Conservation (phyloP, 1,140 invertebrate genomes). For the Caenorhabditis brenneri region DNA sequence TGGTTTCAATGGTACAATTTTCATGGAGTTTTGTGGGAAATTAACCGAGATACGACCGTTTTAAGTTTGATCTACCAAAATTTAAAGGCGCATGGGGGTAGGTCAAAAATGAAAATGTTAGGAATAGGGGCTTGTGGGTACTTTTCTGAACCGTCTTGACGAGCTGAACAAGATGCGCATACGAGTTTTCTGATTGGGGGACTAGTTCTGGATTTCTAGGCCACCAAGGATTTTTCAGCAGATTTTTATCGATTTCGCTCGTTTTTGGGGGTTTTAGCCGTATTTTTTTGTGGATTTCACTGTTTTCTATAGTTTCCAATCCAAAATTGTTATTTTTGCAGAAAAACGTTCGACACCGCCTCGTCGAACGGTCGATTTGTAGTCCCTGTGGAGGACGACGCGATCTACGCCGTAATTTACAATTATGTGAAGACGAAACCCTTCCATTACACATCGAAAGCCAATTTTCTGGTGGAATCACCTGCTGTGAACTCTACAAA, state of each 20-base stretch:
- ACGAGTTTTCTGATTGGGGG: neutral
- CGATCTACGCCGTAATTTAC: constrained; percentile 66
- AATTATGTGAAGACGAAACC: constrained; percentile 66
- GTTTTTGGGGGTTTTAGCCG: too few relatives aligned
- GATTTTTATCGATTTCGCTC: too few relatives aligned
- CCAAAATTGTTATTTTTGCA: neutral
- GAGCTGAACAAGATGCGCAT: too few relatives aligned
- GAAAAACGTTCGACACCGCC: constrained; percentile 32
- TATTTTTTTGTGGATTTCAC: neutral
- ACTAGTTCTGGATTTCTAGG: neutral
- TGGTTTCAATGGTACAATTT: neutral
- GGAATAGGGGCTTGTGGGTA: too few relatives aligned
- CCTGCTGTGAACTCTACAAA: constrained; percentile 39
- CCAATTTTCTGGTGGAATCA: constrained; percentile 66
- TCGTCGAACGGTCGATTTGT: constrained; percentile 57
- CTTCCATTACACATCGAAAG: constrained; percentile 65
- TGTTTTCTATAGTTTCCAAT: neutral
- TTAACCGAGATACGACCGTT: too few relatives aligned
- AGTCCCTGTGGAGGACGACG: constrained; percentile 57
- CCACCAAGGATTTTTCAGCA: neutral
- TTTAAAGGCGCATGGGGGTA: too few relatives aligned
- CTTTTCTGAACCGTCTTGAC: too few relatives aligned
- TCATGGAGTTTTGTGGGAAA: neutral
- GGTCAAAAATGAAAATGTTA: too few relatives aligned
- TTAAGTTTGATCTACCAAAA: too few relatives aligned